Evolutionary conservation across 2,113 vertebrate species (phyloP), one percentile per base, ranked within the genome.

Genomic region (Cololabis saira): DNA sequence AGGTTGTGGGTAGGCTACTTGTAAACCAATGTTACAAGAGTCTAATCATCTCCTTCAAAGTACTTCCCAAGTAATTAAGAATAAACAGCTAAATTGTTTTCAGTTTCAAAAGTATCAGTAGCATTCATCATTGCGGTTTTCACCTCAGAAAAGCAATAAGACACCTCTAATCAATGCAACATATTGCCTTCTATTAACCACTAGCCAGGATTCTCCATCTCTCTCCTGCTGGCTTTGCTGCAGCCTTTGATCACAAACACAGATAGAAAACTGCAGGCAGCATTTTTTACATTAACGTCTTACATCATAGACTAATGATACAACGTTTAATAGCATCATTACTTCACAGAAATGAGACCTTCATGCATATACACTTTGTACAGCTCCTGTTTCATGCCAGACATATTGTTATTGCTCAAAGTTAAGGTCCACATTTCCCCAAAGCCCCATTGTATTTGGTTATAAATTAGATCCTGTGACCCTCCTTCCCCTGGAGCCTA

Each of bases 171-270:
- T 89, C 84, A 80, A 83, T 76, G 67, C 70, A 78, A 81, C 75
- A 85, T 78, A 83, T 83, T 40, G 71, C 78, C 62, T 71, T 61
- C 82, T 70, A 85, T 85, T 81, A 82, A 67, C 77, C 54, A 68
- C 73, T 61, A 73, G 65, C 61, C 58, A 40, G 40, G 37, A 22
- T 45, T 61, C 64, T 78, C 27, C 55, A 27, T 74, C 63, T 43
- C 47, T 43, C 48, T 59, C 53, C 21, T 17, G 49, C 12, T 47
- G 52, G 56, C 61, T 67, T 74, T 58, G 52, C 43, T 62, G 51
- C 53, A 82, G 37, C 43, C 61, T 58, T 60, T 58, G 24, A 56
- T 59, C 66, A 61, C 47, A 43, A 49, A 67, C 52, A 53, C 60
- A 43, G 50, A 51, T 60, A 48, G 33, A 37, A 2, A 60, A 56